These are phyloP conservation scores for Zosterops pallidus DNA, from an alignment of 2,113 vertebrate species.

Conservation along the genomic window DNA sequence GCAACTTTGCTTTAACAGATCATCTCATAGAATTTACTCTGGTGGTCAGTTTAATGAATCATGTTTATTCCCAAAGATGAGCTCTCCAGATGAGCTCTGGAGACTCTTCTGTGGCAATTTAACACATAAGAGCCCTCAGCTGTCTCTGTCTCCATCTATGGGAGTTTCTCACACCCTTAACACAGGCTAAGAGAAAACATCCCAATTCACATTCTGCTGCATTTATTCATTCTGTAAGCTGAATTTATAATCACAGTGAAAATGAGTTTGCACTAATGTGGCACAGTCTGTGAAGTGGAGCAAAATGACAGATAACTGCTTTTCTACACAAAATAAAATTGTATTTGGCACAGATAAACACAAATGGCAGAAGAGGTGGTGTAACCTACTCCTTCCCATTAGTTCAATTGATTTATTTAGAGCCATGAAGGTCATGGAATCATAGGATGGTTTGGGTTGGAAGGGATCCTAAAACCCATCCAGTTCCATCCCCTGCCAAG, in stretches of 20 bases:
- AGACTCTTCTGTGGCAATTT: background rate
- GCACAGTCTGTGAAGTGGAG: background rate
- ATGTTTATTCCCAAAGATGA: background rate
- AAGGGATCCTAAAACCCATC: background rate
- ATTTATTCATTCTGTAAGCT: background rate
- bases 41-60: background rate
- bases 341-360: background rate
- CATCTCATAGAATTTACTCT: background rate
- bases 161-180: background rate
- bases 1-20: background rate
- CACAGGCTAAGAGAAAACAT: background rate
- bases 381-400: background rate
- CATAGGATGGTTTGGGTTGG: background rate
- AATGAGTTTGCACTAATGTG: background rate
- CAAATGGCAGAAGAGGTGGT: background rate
- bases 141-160: background rate
- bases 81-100: background rate
- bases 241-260: background rate
- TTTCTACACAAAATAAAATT: background rate
- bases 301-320: background rate
- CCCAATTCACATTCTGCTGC: background rate
- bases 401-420: background rate
- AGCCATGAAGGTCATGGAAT: background rate
- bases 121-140: background rate
- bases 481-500: fast-evolving